Evolutionary conservation across 2,113 vertebrate genomes (phyloP).

Genomic region (Dolichallabes microphthalmus): DNA sequence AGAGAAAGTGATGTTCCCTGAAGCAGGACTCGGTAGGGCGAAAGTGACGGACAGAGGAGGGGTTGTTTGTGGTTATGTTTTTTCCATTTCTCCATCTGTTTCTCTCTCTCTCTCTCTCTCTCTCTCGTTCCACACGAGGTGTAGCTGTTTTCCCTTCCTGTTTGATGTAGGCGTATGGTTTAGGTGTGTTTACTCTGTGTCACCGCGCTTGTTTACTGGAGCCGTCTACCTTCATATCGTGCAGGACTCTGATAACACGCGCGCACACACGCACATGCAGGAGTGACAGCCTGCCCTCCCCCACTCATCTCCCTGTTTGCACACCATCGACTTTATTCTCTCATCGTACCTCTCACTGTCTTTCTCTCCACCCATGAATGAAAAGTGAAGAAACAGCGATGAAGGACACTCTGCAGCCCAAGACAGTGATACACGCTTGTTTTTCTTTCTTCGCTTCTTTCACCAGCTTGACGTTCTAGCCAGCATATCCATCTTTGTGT

Average conservation of each 20-base stretch:
- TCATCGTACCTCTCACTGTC: slow-evolving; percentile 7
- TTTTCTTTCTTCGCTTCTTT: not conserved
- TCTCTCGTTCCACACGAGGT: not conserved
- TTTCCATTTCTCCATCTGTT: slow-evolving; percentile 23
- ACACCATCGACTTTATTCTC: slow-evolving; percentile 30
- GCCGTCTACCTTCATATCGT: slow-evolving; percentile 33
- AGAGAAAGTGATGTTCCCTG: slow-evolving; percentile 3
- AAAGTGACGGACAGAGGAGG: slow-evolving; percentile 23
- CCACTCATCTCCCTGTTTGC: slow-evolving; percentile 24
- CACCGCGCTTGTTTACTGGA: slow-evolving; percentile 47
- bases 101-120: not conserved
- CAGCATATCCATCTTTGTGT: not conserved
- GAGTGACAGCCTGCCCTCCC: slow-evolving; percentile 33
- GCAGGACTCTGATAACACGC: slow-evolving; percentile 29
- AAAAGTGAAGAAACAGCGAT: not conserved
- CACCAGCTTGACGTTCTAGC: too few species aligned
- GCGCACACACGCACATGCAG: slow-evolving; percentile 4
- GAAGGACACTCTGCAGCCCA: not conserved
- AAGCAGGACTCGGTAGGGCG: not conserved
- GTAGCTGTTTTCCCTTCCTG: slow-evolving; percentile 5
- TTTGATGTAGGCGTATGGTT: slow-evolving; percentile 6
- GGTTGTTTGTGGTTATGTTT: slow-evolving; percentile 27
- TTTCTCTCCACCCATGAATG: not conserved
- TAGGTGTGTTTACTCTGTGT: slow-evolving; percentile 41
- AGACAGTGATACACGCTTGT: not conserved